phyloP scores from a whole-genome alignment of 2,797 vertebrate species.

The Phoxinus dragarum region DNA sequence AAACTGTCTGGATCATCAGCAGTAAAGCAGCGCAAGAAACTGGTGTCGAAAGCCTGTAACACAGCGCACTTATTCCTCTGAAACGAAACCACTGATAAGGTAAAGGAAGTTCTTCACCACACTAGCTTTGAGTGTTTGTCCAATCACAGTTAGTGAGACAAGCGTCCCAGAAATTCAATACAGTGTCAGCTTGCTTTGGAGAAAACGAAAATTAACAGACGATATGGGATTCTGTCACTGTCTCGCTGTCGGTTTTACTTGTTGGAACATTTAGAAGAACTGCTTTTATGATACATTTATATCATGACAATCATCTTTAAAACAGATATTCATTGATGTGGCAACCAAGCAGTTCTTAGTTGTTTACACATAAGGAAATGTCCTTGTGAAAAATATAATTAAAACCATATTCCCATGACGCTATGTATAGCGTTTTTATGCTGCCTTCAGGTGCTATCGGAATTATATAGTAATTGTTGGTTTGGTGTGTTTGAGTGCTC shows the following conservation, averaged over 20 bases:
- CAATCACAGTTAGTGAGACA: constrained; percentile 5
- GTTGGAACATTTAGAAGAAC: neutral
- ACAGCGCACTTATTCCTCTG: neutral
- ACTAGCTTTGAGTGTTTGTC: neutral
- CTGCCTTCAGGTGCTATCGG: too few relatives aligned
- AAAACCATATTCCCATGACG: neutral
- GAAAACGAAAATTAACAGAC: neutral
- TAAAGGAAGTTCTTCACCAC: neutral
- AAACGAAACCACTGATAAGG: constrained; percentile 27
- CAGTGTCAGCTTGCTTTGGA: neutral
- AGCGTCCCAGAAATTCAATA: neutral
- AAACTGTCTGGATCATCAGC: neutral
- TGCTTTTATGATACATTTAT: neutral
- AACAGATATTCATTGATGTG: neutral
- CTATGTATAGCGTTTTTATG: neutral
- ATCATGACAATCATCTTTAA: neutral
- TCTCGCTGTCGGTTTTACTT: neutral
- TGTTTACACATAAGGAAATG: too few relatives aligned
- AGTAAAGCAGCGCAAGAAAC: neutral
- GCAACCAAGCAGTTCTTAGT: neutral
- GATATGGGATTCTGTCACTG: neutral
- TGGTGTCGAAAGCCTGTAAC: neutral
- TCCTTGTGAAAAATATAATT: neutral
- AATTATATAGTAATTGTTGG: too few relatives aligned
- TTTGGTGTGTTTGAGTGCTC: too few relatives aligned